Conservation (phyloP, 2,888 invertebrate genomes). For the Caenorhabditis auriculariae region DNA sequence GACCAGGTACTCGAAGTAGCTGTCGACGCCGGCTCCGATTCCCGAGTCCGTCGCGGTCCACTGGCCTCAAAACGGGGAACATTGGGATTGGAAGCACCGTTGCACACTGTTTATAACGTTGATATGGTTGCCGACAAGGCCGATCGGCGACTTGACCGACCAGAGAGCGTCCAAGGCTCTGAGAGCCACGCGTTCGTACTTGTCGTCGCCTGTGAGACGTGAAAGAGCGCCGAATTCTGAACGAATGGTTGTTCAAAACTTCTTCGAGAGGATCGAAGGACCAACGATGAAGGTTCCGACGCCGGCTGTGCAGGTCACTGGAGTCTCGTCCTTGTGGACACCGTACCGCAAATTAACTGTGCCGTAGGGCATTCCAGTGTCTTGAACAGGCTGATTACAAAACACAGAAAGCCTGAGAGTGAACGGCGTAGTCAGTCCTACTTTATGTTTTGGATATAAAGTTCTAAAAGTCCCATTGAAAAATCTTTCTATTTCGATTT, state of each 20-base stretch:
- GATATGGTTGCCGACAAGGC: conserved; percentile 87
- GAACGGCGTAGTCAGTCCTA: no score
- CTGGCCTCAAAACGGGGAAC: conserved; percentile 40
- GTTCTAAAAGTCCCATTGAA: no score
- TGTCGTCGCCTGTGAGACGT: conserved; percentile 66
- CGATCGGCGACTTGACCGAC: conserved; percentile 76
- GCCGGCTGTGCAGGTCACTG: conserved; percentile 95
- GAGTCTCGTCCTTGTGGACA: conserved; percentile 85
- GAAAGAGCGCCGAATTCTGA: conserved; percentile 84
- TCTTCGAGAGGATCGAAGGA: neutral
- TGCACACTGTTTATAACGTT: conserved; percentile 68
- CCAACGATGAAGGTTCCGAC: conserved; percentile 92
- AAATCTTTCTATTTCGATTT: no score
- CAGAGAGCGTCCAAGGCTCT: conserved; percentile 85
- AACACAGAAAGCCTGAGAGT: no score
- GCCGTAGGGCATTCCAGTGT: conserved; percentile 69
- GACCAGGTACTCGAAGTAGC: conserved; percentile 95
- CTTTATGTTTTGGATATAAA: no score
- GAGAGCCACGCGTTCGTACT: conserved; percentile 87
- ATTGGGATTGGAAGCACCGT: neutral
- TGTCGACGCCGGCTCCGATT: conserved; percentile 75
- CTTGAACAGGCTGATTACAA: no score
- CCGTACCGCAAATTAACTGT: conserved; percentile 82
- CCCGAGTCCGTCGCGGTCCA: conserved; percentile 99
- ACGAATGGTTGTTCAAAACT: conserved; percentile 63